Conservation (phyloP, 1,140 invertebrate species). For the Zaprionus davidi region DNA sequence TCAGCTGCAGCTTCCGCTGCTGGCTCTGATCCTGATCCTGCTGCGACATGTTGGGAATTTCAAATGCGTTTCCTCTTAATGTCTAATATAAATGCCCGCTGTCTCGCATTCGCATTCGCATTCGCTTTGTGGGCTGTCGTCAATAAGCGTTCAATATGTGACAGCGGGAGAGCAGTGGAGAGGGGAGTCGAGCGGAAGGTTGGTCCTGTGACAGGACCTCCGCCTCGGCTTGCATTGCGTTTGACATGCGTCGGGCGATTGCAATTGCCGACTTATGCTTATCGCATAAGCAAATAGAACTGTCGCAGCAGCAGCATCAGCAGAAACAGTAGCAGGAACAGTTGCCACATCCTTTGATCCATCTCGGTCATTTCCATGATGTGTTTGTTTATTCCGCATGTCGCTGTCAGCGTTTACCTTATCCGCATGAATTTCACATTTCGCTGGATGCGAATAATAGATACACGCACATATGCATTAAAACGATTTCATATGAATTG, state of each 20-base stretch:
- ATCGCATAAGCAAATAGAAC: conserved; percentile 54
- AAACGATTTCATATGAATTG: not conserved
- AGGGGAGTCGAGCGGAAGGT: not conserved
- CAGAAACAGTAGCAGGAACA: conserved; percentile 22
- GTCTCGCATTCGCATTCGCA: conserved; percentile 57
- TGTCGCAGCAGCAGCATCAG: conserved; percentile 9
- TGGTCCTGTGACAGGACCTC: conserved; percentile 35
- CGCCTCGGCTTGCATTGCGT: conserved; percentile 28
- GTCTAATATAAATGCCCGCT: conserved; percentile 81
- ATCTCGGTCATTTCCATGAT: conserved; percentile 45
- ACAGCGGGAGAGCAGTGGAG: not conserved
- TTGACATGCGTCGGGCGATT: conserved; percentile 46
- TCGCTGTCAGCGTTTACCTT: conserved; percentile 38
- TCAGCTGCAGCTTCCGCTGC: conserved; percentile 12
- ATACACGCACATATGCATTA: not conserved
- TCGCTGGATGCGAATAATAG: conserved; percentile 22
- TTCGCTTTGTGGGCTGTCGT: conserved; percentile 47
- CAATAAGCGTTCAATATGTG: conserved; percentile 42
- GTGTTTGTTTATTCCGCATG: conserved; percentile 53
- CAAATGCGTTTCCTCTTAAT: conserved; percentile 69
- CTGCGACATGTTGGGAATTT: conserved; percentile 67
- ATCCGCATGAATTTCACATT: conserved; percentile 38
- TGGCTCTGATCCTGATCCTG: conserved; percentile 22
- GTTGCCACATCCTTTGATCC: conserved; percentile 37
- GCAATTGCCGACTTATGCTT: conserved; percentile 48